These are phyloP conservation scores for Synanthedon tipuliformis DNA, from an alignment of 2,888 invertebrate genomes.

Conservation along the genomic window DNA sequence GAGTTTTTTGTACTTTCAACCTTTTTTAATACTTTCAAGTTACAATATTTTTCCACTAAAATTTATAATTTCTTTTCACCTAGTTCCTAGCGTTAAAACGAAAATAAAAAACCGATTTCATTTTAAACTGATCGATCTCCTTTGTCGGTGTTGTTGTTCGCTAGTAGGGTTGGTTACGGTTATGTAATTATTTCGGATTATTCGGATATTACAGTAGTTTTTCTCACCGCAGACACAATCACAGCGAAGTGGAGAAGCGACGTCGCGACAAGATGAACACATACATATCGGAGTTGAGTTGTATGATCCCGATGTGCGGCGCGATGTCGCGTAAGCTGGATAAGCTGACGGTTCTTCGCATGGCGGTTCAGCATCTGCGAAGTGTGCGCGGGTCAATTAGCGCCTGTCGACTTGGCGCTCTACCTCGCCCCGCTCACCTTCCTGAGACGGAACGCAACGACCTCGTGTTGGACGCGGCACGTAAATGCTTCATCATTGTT, in stretches of 20 bases:
- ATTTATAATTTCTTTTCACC: too few relatives aligned
- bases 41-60: too few relatives aligned
- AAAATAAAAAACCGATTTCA: too few relatives aligned
- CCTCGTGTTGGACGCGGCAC: conserved; percentile 84
- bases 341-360: conserved; percentile 88
- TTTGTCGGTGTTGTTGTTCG: background rate
- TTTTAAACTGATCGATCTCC: too few relatives aligned
- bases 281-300: conserved; percentile 89
- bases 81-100: too few relatives aligned
- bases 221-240: conserved; percentile 82
- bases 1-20: too few relatives aligned
- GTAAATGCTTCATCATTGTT: conserved; percentile 91
- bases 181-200: too few relatives aligned
- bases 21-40: too few relatives aligned
- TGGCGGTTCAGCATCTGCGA: conserved; percentile 94
- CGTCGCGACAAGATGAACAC: conserved; percentile 97
- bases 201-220: background rate
- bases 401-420: conserved; percentile 77
- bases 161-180: too few relatives aligned
- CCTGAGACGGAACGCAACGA: conserved; percentile 89
- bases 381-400: conserved; percentile 62
- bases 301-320: conserved; percentile 94
- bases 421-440: conserved; percentile 83
- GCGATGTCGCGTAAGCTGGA: conserved; percentile 94
- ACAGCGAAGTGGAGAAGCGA: conserved; percentile 96